phyloP scores from a whole-genome alignment of 1,140 invertebrate genomes.

The Aphaenogaster ashmeadi region DNA sequence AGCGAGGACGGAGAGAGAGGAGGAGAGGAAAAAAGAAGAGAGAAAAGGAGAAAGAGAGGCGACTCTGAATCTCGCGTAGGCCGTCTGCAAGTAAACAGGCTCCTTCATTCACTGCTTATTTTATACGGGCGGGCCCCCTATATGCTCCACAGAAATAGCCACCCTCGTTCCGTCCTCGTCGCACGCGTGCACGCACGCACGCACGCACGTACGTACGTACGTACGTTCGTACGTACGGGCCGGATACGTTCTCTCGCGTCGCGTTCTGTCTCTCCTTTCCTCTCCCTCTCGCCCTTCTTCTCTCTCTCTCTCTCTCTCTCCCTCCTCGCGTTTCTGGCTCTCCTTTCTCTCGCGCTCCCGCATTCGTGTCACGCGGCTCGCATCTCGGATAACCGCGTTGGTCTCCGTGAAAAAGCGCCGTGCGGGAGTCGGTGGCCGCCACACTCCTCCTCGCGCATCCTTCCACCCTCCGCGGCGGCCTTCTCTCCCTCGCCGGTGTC shows the following conservation, averaged over 20 bases:
- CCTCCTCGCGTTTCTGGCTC: constrained; percentile 57
- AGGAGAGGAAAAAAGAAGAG: not conserved
- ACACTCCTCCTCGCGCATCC: constrained; percentile 68
- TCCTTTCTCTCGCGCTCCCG: constrained; percentile 80
- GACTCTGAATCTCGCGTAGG: constrained; percentile 82
- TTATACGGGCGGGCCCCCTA: constrained; percentile 81
- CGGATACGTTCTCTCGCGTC: constrained; percentile 30
- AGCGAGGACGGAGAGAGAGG: not conserved
- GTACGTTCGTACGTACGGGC: constrained; percentile 35
- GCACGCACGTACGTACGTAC: constrained; percentile 39
- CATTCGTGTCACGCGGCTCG: constrained; percentile 81
- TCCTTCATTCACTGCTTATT: constrained; percentile 86
- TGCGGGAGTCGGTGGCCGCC: constrained; percentile 61
- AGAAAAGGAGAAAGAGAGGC: constrained; percentile 65
- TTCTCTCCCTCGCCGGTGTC: not conserved
- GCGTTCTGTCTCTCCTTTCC: constrained; percentile 29
- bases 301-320: constrained; percentile 30
- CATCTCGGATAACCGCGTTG: constrained; percentile 73
- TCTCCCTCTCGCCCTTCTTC: not conserved
- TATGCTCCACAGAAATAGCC: constrained; percentile 83
- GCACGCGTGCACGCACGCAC: constrained; percentile 59
- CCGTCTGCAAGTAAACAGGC: constrained; percentile 84
- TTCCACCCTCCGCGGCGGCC: constrained; percentile 36
- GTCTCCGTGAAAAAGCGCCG: constrained; percentile 70
- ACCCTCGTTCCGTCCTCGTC: constrained; percentile 76